A percentile compares a stretch with the other conserved stretches of the same genome.
These are phyloP conservation scores for Gymnocheta viridis DNA, from an alignment of 2,888 invertebrate genomes.

Conservation along the genomic window DNA sequence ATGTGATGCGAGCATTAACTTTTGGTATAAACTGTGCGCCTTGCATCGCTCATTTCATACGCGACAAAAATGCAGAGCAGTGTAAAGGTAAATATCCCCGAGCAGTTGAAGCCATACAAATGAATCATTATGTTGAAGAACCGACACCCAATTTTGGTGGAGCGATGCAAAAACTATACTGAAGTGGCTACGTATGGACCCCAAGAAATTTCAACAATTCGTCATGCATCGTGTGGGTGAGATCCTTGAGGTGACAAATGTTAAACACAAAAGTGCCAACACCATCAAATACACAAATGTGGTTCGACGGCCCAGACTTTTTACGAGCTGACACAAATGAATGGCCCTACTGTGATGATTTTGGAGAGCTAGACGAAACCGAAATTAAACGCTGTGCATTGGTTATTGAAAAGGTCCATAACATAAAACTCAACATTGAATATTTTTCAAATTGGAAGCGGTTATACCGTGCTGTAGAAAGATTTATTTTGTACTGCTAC, in stretches of 20 bases:
- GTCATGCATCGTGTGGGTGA: slow-evolving; percentile 64
- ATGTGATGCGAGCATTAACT: too few relatives aligned
- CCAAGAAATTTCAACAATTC: slow-evolving; percentile 59
- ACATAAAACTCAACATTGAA: too few relatives aligned
- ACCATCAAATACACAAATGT: slow-evolving; percentile 15
- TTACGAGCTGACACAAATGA: slow-evolving; percentile 7
- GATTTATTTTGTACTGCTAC: background rate
- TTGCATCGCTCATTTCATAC: too few relatives aligned
- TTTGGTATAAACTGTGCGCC: too few relatives aligned
- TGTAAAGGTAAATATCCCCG: too few relatives aligned
- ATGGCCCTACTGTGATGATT: slow-evolving; percentile 53
- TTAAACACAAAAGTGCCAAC: slow-evolving; percentile 53
- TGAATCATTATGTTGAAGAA: too few relatives aligned
- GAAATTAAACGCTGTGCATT: slow-evolving; percentile 35
- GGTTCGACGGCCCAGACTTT: slow-evolving; percentile 57
- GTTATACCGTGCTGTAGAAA: background rate
- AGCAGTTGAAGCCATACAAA: too few relatives aligned
- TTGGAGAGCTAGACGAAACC: background rate
- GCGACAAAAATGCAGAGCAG: too few relatives aligned
- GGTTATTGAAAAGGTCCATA: too few relatives aligned
- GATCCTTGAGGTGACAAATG: slow-evolving; percentile 52
- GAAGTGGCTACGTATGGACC: slow-evolving; percentile 63
- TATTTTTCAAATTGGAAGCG: too few relatives aligned
- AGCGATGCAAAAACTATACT: too few relatives aligned
- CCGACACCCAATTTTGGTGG: slow-evolving; percentile 44